phyloP scores from a whole-genome alignment of 1,140 invertebrate species.

The Grapholita molesta region DNA sequence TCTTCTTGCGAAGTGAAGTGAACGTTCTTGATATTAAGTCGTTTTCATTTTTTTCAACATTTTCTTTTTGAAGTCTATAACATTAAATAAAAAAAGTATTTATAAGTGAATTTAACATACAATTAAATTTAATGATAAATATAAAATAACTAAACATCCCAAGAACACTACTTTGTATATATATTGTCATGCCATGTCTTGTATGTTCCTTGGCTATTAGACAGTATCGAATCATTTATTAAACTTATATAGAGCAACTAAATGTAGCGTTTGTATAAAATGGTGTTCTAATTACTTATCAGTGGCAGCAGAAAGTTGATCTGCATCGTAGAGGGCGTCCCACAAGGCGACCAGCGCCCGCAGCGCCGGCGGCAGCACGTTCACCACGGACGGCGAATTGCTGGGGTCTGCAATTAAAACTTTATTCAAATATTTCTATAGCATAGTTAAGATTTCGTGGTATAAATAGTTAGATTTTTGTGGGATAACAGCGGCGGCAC shows the following conservation, averaged over 20 bases:
- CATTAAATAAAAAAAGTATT: no score
- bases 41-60: constrained; percentile 49
- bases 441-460: no score
- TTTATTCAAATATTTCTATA: constrained; percentile 18
- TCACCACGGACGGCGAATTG: constrained; percentile 78
- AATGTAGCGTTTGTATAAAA: not conserved
- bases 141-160: no score
- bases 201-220: no score
- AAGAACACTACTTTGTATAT: no score
- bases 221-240: no score
- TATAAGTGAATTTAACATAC: no score
- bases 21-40: constrained; percentile 35
- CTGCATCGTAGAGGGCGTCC: constrained; percentile 88
- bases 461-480: no score
- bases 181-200: no score
- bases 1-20: constrained; percentile 45
- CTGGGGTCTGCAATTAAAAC: constrained; percentile 44
- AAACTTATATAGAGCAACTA: not conserved
- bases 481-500: no score
- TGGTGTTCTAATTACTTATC: constrained; percentile 52
- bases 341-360: constrained; percentile 91
- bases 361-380: constrained; percentile 90
- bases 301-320: constrained; percentile 49
- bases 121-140: no score
- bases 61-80: constrained; percentile 38